Evolutionary conservation across 2,113 vertebrate genomes (phyloP).

Genomic region (Ictalurus punctatus): DNA sequence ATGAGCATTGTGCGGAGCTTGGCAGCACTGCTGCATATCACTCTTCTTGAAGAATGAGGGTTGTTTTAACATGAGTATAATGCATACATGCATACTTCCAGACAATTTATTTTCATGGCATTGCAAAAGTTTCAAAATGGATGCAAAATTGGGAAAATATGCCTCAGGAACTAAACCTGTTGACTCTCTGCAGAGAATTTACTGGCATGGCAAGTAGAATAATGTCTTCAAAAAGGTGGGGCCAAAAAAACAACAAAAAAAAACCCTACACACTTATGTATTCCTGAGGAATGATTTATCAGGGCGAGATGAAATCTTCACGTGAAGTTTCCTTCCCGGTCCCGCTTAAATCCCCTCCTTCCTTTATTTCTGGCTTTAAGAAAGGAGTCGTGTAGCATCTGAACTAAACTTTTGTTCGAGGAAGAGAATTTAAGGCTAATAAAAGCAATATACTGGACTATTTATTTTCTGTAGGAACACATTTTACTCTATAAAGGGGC

Average conservation of each 20-base stretch:
- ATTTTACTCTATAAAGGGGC: slow-evolving; percentile 53
- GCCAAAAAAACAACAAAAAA: neutral
- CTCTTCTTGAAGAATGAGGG: slow-evolving; percentile 44
- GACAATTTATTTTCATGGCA: slow-evolving; percentile 44
- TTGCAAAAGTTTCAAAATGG: slow-evolving; percentile 32
- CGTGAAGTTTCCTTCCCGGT: slow-evolving; percentile 15
- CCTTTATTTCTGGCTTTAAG: slow-evolving; percentile 28
- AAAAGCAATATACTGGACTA: slow-evolving; percentile 55
- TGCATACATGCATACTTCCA: slow-evolving; percentile 39
- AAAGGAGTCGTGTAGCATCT: slow-evolving; percentile 23
- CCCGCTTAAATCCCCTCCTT: slow-evolving; percentile 8
- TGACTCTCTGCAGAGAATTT: slow-evolving; percentile 43
- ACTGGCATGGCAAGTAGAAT: slow-evolving; percentile 21
- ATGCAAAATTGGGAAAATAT: slow-evolving; percentile 31
- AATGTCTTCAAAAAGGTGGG: slow-evolving; percentile 20
- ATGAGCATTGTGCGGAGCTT: slow-evolving; percentile 48
- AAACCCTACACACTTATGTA: neutral
- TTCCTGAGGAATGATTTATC: slow-evolving; percentile 10
- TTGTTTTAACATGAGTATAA: slow-evolving; percentile 45
- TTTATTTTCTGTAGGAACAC: slow-evolving; percentile 57
- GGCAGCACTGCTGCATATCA: slow-evolving; percentile 39
- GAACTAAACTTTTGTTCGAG: slow-evolving; percentile 42
- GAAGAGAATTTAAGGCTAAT: slow-evolving; percentile 53
- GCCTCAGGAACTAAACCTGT: slow-evolving; percentile 23
- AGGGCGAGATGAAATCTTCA: slow-evolving; percentile 32